phyloP scores from a whole-genome alignment of 2,113 vertebrate genomes.

The Falcunculus frontatus region DNA sequence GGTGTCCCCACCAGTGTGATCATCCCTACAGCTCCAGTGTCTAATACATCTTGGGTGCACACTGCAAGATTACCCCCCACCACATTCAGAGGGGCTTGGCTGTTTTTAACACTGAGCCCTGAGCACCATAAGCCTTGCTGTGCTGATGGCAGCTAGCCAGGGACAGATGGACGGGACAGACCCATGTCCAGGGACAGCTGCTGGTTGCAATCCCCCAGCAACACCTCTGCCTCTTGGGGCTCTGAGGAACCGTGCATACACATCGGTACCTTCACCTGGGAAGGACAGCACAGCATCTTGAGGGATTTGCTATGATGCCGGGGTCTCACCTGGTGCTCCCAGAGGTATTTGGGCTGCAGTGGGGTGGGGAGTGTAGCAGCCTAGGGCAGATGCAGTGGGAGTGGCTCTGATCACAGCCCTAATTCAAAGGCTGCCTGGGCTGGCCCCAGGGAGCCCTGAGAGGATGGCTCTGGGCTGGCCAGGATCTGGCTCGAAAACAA shows the following conservation, averaged over 20 bases:
- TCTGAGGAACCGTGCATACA: accelerated
- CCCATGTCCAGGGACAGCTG: accelerated
- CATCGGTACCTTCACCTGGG: accelerated
- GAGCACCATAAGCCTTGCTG: not conserved
- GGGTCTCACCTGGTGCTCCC: not conserved
- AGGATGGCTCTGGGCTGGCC: not conserved
- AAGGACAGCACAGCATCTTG: not conserved
- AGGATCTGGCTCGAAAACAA: not conserved
- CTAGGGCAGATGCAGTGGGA: not conserved
- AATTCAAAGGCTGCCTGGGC: not conserved
- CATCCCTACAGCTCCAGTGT: not conserved
- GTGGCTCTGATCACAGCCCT: not conserved
- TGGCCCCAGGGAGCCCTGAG: not conserved
- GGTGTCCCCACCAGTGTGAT: not conserved
- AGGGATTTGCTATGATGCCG: not conserved
- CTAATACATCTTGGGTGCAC: not conserved
- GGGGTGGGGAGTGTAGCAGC: not conserved
- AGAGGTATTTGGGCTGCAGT: not conserved
- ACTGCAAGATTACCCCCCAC: accelerated
- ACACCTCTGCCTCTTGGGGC: not conserved
- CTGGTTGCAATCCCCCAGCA: not conserved
- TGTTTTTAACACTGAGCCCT: not conserved
- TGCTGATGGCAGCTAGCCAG: not conserved
- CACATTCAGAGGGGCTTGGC: not conserved
- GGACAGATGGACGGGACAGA: not conserved